Conservation (phyloP, 2,888 invertebrate species). For the Cantharis nigra region DNA sequence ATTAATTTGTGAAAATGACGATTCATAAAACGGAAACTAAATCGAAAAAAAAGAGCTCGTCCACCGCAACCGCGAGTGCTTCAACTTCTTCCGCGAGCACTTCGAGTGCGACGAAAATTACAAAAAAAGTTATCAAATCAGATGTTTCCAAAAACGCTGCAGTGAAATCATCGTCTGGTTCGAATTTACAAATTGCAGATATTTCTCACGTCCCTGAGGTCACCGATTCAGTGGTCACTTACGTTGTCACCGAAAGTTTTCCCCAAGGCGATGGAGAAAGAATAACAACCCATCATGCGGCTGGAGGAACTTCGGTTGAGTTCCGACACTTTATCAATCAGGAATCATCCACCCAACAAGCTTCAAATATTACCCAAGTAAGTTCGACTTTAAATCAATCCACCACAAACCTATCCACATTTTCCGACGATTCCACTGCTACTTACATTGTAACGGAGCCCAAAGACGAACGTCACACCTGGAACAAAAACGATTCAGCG, state of each 20-base stretch:
- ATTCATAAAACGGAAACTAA: conserved; percentile 47
- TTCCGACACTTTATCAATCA: conserved; percentile 51
- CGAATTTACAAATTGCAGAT: conserved; percentile 53
- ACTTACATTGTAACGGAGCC: conserved; percentile 55
- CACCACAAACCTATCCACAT: conserved; percentile 46
- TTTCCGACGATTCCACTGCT: conserved; percentile 44
- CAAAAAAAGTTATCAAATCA: conserved; percentile 1
- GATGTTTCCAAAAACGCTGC: conserved; percentile 37
- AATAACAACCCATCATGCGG: conserved; percentile 50
- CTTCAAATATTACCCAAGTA: conserved; percentile 50
- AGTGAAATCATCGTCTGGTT: conserved; percentile 50
- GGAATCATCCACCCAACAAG: conserved; percentile 40
- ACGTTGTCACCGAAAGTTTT: conserved; percentile 51
- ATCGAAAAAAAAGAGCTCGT: conserved; percentile 41
- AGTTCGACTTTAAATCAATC: conserved; percentile 51
- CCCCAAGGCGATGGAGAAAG: conserved; percentile 53
- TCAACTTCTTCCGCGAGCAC: conserved; percentile 39
- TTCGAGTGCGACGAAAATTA: conserved; percentile 25
- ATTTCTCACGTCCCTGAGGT: conserved; percentile 52
- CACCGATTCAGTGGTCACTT: conserved; percentile 45
- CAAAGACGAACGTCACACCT: conserved; percentile 50
- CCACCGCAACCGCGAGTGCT: conserved; percentile 29
- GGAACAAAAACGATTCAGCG: conserved; percentile 54
- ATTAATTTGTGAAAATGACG: conserved; percentile 41
- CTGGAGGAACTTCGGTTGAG: conserved; percentile 50